Evolutionary conservation across 2,888 invertebrate species (phyloP).

Genomic region (Drosophila anomelani): DNA sequence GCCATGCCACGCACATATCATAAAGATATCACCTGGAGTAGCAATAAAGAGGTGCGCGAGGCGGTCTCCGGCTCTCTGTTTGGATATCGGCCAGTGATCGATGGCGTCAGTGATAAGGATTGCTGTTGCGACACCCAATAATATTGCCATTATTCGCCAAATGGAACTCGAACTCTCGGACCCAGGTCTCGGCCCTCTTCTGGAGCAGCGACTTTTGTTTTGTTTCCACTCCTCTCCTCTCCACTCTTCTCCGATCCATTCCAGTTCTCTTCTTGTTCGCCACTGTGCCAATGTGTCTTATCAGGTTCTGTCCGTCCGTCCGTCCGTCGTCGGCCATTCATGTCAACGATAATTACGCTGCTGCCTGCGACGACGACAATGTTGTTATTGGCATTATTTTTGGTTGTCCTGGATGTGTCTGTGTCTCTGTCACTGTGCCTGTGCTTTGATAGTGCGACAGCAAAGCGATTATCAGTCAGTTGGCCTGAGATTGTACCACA

Average conservation of each 20-base stretch:
- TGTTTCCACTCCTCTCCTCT: too few relatives aligned
- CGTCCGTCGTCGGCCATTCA: constrained; percentile 14
- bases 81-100: constrained; percentile 17
- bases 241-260: background rate
- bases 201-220: too few relatives aligned
- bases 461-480: constrained; percentile 16
- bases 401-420: constrained; percentile 14
- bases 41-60: constrained; percentile 1
- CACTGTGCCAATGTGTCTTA: constrained; percentile 18
- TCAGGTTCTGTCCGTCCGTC: constrained; percentile 16
- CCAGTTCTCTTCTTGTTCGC: constrained; percentile 1
- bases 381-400: constrained; percentile 27
- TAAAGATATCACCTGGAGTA: constrained; percentile 28
- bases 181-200: too few relatives aligned
- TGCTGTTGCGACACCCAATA: background rate
- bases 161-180: background rate
- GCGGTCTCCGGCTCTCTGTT: background rate
- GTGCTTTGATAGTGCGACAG: constrained; percentile 21
- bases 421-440: background rate
- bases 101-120: constrained; percentile 16
- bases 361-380: background rate
- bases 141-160: constrained; percentile 16
- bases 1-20: background rate
- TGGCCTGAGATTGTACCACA: constrained; percentile 18
- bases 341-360: constrained; percentile 27